These are phyloP conservation scores for Orthonyx spaldingii DNA, from an alignment of 2,113 vertebrate genomes.

Conservation along the genomic window DNA sequence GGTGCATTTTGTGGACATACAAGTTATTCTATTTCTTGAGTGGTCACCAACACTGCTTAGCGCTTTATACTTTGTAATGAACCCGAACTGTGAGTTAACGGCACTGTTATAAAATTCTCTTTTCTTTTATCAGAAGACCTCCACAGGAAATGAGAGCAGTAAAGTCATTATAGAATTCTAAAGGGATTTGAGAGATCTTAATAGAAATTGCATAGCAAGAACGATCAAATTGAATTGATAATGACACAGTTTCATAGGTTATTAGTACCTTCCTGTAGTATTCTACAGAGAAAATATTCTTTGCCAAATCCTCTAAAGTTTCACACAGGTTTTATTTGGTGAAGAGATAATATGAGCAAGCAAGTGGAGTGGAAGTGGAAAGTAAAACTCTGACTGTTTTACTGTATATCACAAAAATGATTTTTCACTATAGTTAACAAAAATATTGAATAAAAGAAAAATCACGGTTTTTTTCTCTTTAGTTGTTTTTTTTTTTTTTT, in stretches of 20 bases:
- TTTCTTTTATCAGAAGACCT: not conserved
- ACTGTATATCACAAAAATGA: not conserved
- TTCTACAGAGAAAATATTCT: not conserved
- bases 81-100: not conserved
- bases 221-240: not conserved
- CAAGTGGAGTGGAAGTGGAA: not conserved
- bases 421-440: not conserved
- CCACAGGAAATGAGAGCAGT: not conserved
- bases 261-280: not conserved
- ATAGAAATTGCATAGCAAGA: not conserved
- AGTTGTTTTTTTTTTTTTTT: not conserved
- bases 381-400: not conserved
- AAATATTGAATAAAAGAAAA: not conserved
- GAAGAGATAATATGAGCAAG: not conserved
- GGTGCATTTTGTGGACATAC: not conserved
- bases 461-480: not conserved
- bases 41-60: not conserved
- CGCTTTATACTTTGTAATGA: not conserved
- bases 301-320: not conserved
- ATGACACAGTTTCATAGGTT: not conserved
- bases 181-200: not conserved
- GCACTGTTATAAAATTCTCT: not conserved
- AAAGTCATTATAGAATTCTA: not conserved
- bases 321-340: not conserved
- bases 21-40: not conserved